Percentiles rank a stretch among this genome's conserved stretches.
These are phyloP conservation scores for Pithys albifrons DNA, from an alignment of 2,113 vertebrate genomes.

Conservation along the genomic window DNA sequence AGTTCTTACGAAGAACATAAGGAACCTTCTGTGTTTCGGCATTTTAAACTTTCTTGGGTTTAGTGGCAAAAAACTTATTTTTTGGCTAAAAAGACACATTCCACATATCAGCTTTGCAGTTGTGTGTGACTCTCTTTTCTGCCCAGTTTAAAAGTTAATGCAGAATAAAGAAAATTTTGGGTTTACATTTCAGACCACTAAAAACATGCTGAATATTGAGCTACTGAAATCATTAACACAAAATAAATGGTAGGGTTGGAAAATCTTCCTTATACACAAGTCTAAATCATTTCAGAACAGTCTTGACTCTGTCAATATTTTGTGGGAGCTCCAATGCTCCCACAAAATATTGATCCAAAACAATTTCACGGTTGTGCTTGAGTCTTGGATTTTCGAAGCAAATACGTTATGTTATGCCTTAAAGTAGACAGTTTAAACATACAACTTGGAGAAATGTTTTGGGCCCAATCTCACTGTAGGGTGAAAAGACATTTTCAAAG, in stretches of 20 bases:
- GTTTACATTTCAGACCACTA: neutral
- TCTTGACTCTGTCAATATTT: neutral
- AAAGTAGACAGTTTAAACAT: neutral
- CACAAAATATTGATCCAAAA: slow-evolving; percentile 3
- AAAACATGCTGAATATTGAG: neutral
- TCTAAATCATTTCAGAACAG: neutral
- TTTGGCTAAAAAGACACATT: neutral
- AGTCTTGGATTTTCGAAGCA: slow-evolving; percentile 3
- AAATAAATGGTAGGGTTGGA: neutral
- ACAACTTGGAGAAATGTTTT: neutral
- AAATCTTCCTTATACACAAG: neutral
- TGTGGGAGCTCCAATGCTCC: neutral
- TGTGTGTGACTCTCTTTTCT: neutral
- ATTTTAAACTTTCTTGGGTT: neutral
- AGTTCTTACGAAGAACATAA: neutral
- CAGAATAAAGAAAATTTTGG: neutral
- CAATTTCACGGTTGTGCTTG: neutral
- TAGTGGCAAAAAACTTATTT: neutral
- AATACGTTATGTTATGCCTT: neutral
- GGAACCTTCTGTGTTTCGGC: neutral
- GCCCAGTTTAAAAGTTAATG: neutral
- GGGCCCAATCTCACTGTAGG: neutral
- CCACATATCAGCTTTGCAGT: neutral
- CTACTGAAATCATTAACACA: neutral
- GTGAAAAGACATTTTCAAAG: slow-evolving; percentile 9